Conservation (phyloP, 2,888 invertebrate genomes). For the Leptopilina myrica region DNA sequence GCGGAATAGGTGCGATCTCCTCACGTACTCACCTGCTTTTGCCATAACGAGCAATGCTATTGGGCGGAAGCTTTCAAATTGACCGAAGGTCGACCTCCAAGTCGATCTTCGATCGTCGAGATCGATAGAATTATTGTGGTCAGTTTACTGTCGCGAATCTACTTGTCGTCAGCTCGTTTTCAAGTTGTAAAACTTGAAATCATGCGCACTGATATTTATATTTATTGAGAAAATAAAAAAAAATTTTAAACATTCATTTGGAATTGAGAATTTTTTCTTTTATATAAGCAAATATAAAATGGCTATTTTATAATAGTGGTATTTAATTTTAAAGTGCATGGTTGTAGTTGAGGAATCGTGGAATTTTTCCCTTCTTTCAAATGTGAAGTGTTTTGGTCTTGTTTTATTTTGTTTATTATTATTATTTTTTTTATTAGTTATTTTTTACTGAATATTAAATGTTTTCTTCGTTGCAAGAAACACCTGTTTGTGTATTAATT, state of each 20-base stretch:
- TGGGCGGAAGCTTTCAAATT: slow-evolving; percentile 41
- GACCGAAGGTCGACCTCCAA: slow-evolving; percentile 38
- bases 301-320: slow-evolving; percentile 4
- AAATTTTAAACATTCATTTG: background rate
- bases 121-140: slow-evolving; percentile 36
- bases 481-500: slow-evolving; percentile 21
- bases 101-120: slow-evolving; percentile 26
- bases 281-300: background rate
- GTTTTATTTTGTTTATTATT: background rate
- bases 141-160: slow-evolving; percentile 28
- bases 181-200: slow-evolving; percentile 7
- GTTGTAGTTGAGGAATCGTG: background rate
- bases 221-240: background rate
- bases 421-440: background rate
- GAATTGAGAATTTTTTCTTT: background rate
- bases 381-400: slow-evolving; percentile 25
- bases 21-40: slow-evolving; percentile 35
- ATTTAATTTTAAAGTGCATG: background rate
- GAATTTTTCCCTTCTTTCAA: slow-evolving; percentile 10
- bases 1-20: slow-evolving; percentile 41
- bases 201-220: background rate
- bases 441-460: background rate
- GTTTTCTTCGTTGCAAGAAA: slow-evolving; percentile 6
- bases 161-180: slow-evolving; percentile 8
- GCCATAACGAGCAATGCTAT: slow-evolving; percentile 38